phyloP scores from a whole-genome alignment of 2,888 invertebrate genomes.

The Furcula furcula region DNA sequence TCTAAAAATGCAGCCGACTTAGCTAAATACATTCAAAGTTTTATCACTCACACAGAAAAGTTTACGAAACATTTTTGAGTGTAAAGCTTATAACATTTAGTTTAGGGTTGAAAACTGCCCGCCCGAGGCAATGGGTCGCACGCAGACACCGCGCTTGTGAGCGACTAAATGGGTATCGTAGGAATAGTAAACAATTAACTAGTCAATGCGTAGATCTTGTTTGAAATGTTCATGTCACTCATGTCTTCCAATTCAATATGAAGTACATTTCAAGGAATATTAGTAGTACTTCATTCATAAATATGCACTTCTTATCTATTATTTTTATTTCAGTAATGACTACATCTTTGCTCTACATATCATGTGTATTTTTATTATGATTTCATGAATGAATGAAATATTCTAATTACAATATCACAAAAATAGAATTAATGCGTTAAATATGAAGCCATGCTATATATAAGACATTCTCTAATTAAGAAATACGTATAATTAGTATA shows the following conservation, averaged over 20 bases:
- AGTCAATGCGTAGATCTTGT: conserved; percentile 60
- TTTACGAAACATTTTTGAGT: conserved; percentile 28
- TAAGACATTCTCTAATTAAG: conserved; percentile 49
- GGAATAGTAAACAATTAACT: conserved; percentile 73
- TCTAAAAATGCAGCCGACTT: conserved; percentile 72
- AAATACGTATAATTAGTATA: conserved; percentile 52
- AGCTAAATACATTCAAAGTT: conserved; percentile 60
- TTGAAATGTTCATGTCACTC: conserved; percentile 57
- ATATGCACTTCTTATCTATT: conserved; percentile 10
- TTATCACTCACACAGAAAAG: conserved; percentile 53
- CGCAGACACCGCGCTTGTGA: conserved; percentile 55
- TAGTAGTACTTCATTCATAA: conserved; percentile 27
- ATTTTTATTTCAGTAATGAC: no score
- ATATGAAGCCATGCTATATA: conserved; percentile 36
- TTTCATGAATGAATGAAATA: conserved; percentile 4
- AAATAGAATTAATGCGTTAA: conserved; percentile 34
- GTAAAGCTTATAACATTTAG: conserved; percentile 38
- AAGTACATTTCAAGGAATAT: conserved; percentile 34
- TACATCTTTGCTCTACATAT: conserved; percentile 6
- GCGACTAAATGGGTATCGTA: conserved; percentile 66
- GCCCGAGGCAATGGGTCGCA: conserved; percentile 37
- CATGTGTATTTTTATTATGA: no score
- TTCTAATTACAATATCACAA: conserved; percentile 9
- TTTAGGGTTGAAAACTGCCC: conserved; percentile 41
- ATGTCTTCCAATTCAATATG: conserved; percentile 47